phyloP scores from a whole-genome alignment of 2,797 vertebrate genomes.

The Nannoperca obscura region DNA sequence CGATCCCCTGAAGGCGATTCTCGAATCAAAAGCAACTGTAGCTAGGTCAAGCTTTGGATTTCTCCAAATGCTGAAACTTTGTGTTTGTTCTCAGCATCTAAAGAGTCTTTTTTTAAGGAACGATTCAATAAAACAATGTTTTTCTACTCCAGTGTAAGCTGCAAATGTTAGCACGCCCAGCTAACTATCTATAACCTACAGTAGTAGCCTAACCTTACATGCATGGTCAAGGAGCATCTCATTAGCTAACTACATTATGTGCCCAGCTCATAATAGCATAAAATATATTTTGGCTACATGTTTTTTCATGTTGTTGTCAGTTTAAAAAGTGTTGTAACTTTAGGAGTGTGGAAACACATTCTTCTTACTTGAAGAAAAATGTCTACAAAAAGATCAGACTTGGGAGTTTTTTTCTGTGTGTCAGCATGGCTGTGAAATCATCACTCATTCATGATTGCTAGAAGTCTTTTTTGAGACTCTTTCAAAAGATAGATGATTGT shows the following conservation, averaged over 20 bases:
- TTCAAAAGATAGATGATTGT: constrained; percentile 33
- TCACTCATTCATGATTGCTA: constrained; percentile 44
- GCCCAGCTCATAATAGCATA: not conserved
- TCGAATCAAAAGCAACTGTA: not conserved
- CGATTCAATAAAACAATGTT: too few species aligned
- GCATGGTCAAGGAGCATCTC: not conserved
- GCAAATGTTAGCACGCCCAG: too few species aligned
- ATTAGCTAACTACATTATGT: not conserved
- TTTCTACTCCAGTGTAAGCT: too few species aligned
- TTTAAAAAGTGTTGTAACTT: constrained; percentile 2
- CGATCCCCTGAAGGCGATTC: not conserved
- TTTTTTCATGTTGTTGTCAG: not conserved
- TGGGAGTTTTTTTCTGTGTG: not conserved
- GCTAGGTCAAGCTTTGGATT: not conserved
- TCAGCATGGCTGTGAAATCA: constrained; percentile 25
- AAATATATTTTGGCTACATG: constrained; percentile 10
- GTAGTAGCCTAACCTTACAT: not conserved
- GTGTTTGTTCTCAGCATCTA: not conserved
- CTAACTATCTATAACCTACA: too few species aligned
- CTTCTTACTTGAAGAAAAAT: constrained; percentile 16
- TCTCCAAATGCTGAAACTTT: not conserved
- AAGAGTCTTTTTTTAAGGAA: not conserved
- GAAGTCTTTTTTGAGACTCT: constrained; percentile 20
- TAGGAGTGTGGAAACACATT: not conserved
- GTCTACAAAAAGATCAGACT: constrained; percentile 6